phyloP scores from a whole-genome alignment of 35 echinoderm and acorn worm species.

The Eucidaris tribuloides region DNA sequence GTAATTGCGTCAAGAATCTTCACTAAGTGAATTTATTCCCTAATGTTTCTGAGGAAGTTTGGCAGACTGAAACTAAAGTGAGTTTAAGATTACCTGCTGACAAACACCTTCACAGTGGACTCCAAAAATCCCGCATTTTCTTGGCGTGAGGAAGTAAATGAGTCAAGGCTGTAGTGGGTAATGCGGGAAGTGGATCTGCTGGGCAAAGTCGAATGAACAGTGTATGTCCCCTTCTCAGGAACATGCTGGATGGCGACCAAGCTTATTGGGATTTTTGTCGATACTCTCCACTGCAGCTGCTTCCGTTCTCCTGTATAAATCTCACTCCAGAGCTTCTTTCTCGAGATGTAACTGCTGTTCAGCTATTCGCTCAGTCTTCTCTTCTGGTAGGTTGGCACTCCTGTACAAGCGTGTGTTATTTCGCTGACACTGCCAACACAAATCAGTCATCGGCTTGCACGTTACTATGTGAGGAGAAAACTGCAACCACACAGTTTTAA shows the following conservation, averaged over 20 bases:
- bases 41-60: no score
- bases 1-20: no score
- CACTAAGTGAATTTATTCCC: no score
- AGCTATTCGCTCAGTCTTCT: not conserved
- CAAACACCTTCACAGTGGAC: slow-evolving; percentile 37
- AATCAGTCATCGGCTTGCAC: slow-evolving; percentile 32
- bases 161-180: slow-evolving; percentile 56
- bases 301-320: not conserved
- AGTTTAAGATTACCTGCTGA: no score
- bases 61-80: no score
- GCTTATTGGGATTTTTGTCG: not conserved
- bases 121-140: slow-evolving; percentile 53
- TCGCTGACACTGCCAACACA: slow-evolving; percentile 52
- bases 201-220: slow-evolving; percentile 43
- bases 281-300: not conserved
- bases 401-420: slow-evolving; percentile 26
- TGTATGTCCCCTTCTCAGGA: not conserved
- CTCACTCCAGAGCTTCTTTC: slow-evolving; percentile 10
- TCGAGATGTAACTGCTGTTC: slow-evolving; percentile 25
- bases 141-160: slow-evolving; percentile 45
- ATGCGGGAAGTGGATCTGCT: slow-evolving; percentile 58
- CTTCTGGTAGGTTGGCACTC: slow-evolving; percentile 17
- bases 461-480: slow-evolving; percentile 29
- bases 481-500: slow-evolving; percentile 31
- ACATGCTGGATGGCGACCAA: not conserved